These are phyloP conservation scores for Xenopus laevis DNA, from an alignment of 2,113 vertebrate genomes.

Conservation along the genomic window DNA sequence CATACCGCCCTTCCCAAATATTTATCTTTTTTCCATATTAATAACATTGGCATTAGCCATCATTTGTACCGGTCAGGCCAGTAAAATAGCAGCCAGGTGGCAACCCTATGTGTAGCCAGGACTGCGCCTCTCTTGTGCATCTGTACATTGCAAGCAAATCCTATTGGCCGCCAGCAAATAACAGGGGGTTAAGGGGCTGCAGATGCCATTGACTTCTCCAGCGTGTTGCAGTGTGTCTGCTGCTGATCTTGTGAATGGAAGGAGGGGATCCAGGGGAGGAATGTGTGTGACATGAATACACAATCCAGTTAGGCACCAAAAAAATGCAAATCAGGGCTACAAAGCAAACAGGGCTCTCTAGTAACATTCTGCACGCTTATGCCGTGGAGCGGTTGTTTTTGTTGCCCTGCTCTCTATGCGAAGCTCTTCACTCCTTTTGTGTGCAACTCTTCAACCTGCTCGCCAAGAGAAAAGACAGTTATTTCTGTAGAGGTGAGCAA, in stretches of 20 bases:
- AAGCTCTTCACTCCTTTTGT: background rate
- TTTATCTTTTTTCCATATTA: too few relatives aligned
- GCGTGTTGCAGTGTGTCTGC: background rate
- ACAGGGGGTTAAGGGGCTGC: background rate
- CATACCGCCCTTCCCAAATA: too few relatives aligned
- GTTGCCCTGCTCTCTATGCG: background rate
- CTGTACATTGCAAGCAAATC: background rate
- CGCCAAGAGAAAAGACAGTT: too few relatives aligned
- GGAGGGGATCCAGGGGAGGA: background rate
- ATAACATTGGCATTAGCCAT: too few relatives aligned
- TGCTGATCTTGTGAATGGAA: background rate
- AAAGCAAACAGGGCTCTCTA: background rate
- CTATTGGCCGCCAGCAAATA: background rate
- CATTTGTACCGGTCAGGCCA: too few relatives aligned
- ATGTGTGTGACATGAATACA: background rate
- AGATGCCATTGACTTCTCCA: background rate
- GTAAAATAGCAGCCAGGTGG: too few relatives aligned
- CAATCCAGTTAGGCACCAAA: background rate
- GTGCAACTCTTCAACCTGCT: too few relatives aligned
- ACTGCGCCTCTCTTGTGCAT: background rate
- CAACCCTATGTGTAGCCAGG: too few relatives aligned
- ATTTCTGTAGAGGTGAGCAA: too few relatives aligned
- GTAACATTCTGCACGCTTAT: background rate
- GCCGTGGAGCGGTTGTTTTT: too few relatives aligned
- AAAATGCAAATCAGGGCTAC: background rate